Evolutionary conservation across 2,888 invertebrate genomes (phyloP).

Genomic region (Ormyrus pomaceus): DNA sequence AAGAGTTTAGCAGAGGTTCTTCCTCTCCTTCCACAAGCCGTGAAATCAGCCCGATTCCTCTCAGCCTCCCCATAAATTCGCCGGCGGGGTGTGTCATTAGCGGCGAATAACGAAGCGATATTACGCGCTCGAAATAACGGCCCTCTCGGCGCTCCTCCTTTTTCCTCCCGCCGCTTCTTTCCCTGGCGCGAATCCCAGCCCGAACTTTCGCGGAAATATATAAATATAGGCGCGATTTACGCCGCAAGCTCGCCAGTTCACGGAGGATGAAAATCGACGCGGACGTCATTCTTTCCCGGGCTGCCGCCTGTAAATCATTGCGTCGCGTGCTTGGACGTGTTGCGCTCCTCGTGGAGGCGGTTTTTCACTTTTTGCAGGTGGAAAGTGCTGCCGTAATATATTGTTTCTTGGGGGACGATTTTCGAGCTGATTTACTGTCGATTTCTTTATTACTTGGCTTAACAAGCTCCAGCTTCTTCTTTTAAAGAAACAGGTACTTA

Average conservation of each 20-base stretch:
- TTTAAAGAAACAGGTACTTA: no score
- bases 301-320: constrained; percentile 3
- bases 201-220: constrained; percentile 64
- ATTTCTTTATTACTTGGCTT: no score
- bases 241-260: background rate
- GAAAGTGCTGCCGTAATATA: no score
- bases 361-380: no score
- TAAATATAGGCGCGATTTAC: constrained; percentile 60
- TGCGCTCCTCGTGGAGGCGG: no score
- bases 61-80: constrained; percentile 64
- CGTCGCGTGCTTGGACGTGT: background rate
- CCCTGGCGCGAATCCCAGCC: constrained; percentile 55
- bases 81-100: constrained; percentile 66
- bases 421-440: no score
- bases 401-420: no score
- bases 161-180: constrained; percentile 47
- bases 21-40: constrained; percentile 15
- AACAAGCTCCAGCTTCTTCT: no score
- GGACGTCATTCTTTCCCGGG: background rate
- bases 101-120: constrained; percentile 68
- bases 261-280: constrained; percentile 16
- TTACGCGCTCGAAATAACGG: constrained; percentile 65
- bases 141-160: background rate
- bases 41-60: constrained; percentile 20
- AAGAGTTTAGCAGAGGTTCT: constrained; percentile 22